These are phyloP conservation scores for Nothoprocta pentlandii DNA, from an alignment of 2,113 vertebrate genomes.

Conservation along the genomic window DNA sequence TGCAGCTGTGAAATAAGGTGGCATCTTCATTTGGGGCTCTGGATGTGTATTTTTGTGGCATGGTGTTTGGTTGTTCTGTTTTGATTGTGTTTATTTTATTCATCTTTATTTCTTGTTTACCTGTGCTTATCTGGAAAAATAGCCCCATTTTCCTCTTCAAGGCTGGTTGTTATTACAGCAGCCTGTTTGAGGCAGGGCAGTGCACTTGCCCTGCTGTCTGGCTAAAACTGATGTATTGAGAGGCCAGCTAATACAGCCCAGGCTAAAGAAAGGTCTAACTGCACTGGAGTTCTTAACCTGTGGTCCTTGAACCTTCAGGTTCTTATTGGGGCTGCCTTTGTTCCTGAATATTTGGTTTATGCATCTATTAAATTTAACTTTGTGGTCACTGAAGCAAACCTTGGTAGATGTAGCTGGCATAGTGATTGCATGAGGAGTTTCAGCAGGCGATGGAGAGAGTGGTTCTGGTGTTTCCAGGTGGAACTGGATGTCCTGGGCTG, in stretches of 20 bases:
- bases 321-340: neutral
- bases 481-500: neutral
- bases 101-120: neutral
- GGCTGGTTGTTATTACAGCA: neutral
- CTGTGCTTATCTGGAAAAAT: neutral
- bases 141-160: neutral
- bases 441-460: neutral
- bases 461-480: neutral
- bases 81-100: accelerated
- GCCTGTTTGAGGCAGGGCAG: accelerated
- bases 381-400: neutral
- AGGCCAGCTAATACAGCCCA: accelerated
- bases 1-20: neutral
- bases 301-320: neutral
- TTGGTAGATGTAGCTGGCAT: neutral
- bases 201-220: accelerated
- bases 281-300: neutral
- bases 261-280: neutral
- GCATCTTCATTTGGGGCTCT: neutral
- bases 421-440: neutral
- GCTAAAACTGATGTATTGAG: neutral
- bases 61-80: neutral
- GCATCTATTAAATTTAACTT: neutral
- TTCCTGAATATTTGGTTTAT: accelerated
- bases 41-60: neutral